These are phyloP conservation scores for Drosophila tripunctata DNA, from an alignment of 2,888 invertebrate genomes.

Conservation along the genomic window DNA sequence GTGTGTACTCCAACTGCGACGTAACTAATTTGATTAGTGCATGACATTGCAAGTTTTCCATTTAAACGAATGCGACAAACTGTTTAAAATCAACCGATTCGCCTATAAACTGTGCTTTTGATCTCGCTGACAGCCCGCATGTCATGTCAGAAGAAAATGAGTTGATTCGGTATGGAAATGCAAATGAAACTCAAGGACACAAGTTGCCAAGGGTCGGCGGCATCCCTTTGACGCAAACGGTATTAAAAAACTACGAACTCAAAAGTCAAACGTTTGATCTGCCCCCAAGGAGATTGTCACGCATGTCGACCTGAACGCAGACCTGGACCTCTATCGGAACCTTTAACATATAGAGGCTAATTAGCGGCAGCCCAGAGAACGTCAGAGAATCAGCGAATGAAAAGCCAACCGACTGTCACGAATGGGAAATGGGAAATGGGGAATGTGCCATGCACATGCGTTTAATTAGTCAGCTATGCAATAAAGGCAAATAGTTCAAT, in stretches of 20 bases:
- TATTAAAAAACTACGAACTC: conserved; percentile 1
- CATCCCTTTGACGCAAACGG: not conserved
- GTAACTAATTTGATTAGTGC: not conserved
- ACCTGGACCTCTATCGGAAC: conserved; percentile 17
- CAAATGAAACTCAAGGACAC: not conserved
- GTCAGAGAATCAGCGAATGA: conserved; percentile 11
- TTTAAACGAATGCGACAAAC: not conserved
- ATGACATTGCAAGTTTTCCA: not conserved
- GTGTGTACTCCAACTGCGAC: not conserved
- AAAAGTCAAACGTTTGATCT: conserved; percentile 66
- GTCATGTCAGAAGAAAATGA: not conserved
- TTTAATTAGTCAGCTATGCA: conserved; percentile 63
- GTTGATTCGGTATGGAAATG: not conserved
- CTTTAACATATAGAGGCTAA: conserved; percentile 29
- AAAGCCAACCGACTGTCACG: conserved; percentile 4
- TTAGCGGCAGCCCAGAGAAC: conserved; percentile 28
- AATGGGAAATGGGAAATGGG: not conserved
- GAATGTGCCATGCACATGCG: conserved; percentile 50
- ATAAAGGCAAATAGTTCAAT: too few species aligned
- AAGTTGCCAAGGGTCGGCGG: not conserved
- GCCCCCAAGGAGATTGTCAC: conserved; percentile 54
- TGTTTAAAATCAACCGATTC: conserved; percentile 1
- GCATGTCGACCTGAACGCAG: conserved; percentile 38
- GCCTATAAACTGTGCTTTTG: conserved; percentile 37
- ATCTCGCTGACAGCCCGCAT: conserved; percentile 27